Base-by-base conservation (phyloP, 2,113 vertebrate genomes). In the Galemys pyrenaicus region DNA sequence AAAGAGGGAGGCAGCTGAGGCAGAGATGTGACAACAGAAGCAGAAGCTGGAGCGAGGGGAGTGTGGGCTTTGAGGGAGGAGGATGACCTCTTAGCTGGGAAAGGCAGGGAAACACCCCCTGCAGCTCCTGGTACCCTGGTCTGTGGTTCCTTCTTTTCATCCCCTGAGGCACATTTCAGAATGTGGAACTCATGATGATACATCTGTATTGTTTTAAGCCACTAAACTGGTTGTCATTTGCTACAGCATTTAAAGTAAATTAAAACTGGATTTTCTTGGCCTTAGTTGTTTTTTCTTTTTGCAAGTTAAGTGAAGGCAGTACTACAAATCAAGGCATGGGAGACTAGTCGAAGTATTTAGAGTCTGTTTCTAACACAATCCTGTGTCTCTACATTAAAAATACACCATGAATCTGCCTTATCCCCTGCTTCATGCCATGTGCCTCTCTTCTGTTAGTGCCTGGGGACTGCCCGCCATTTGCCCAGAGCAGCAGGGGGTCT, bases 21-120 rank as follows among this genome's bases (percentile, higher is more conserved):
- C 68, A 39, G 68, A 71, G 49, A 7, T 1, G 6, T 77, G 46
- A 58, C 1, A 1, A 15, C 28, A 17, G 44, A 62, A 41, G 62
- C 19, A 41, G 37, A 4, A 11, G 26, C 1, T 30, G 24, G 58
- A 70, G 13, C 3, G n/a, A 51, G 5, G 17, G 0, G 1, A 28
- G 44, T 32, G 16, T 41, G 26, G 54, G 51, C 39, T 39, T 39
- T 75, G 64, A 65, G 22, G 20, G 12, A 20, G 30, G 46, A 94
- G 54, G 65, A 20, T 3, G 49, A 13, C 49, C 13, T 51, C 49
- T 51, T 17, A 30, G 22, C 0, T 24, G 41, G 28, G 12, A 65
- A 71, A 83, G 30, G 17, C 16, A n/a, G 54, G 22, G 22, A 35
- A 16, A 68, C 9, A 6, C 9, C 78, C 19, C 74, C 28, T 24